These are phyloP conservation scores for Cepaea nemoralis DNA, from an alignment of 1,140 invertebrate genomes.

Conservation along the genomic window DNA sequence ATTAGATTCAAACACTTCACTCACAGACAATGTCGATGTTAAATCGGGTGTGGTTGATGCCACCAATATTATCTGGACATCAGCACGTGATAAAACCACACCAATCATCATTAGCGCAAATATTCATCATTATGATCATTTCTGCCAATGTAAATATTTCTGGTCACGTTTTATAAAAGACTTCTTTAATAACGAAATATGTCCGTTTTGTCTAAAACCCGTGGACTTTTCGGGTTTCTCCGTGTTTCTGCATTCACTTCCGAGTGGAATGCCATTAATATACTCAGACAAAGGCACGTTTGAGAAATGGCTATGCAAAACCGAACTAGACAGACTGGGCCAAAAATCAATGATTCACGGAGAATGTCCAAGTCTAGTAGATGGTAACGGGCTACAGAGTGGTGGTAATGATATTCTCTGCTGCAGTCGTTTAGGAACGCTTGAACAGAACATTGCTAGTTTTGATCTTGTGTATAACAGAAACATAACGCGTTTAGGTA, in stretches of 20 bases:
- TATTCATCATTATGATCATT: neutral
- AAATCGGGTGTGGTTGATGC: no score
- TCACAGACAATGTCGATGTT: no score
- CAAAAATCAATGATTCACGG: neutral
- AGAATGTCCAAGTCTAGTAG: neutral
- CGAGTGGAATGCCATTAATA: neutral
- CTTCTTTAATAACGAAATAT: neutral
- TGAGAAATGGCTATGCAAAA: neutral
- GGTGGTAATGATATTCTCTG: neutral
- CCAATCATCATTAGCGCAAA: neutral
- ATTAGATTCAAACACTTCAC: no score
- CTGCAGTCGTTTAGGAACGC: neutral
- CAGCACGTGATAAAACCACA: neutral
- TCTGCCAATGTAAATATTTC: neutral
- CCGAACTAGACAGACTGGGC: neutral
- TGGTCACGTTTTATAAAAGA: neutral
- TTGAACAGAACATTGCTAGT: neutral
- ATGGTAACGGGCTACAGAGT: neutral
- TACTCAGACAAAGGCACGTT: neutral
- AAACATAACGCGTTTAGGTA: no score
- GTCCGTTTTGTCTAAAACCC: neutral
- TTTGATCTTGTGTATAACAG: neutral
- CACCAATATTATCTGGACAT: neutral
- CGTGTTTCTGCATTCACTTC: neutral
- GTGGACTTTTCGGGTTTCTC: neutral